These are phyloP conservation scores for Lanius collurio DNA, from an alignment of 2,113 vertebrate species.

Conservation along the genomic window DNA sequence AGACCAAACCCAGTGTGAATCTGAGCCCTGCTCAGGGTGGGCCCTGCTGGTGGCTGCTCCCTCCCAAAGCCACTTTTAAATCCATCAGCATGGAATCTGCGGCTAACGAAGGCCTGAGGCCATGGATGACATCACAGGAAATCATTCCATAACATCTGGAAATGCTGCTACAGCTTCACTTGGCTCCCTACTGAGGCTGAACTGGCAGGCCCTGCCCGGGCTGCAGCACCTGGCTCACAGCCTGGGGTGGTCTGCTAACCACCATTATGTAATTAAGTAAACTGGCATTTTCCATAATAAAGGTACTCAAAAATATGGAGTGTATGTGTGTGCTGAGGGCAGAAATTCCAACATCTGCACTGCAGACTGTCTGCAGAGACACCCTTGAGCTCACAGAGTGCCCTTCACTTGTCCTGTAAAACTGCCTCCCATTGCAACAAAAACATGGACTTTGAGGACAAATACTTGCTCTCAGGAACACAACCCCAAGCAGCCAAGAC, in stretches of 20 bases:
- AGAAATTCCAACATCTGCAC: neutral
- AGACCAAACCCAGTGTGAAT: neutral
- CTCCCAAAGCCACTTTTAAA: neutral
- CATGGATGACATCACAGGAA: rapidly evolving
- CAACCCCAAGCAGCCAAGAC: neutral
- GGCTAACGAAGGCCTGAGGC: neutral
- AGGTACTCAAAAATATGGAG: neutral
- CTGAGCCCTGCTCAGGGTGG: too few relatives aligned
- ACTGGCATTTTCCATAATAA: neutral
- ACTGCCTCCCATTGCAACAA: neutral
- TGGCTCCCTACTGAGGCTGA: neutral
- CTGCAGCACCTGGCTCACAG: neutral
- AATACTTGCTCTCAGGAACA: neutral
- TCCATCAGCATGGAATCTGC: neutral
- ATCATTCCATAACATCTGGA: neutral
- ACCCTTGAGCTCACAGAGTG: neutral
- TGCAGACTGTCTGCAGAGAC: neutral
- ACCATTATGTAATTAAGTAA: neutral
- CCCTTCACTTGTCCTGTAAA: neutral
- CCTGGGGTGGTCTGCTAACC: neutral
- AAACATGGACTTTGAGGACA: neutral
- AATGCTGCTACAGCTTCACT: rapidly evolving
- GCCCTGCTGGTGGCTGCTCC: neutral
- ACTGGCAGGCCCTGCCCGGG: neutral
- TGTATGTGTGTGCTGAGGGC: neutral